These are phyloP conservation scores for Gobius niger DNA, from an alignment of 2,113 vertebrate species.

Conservation along the genomic window DNA sequence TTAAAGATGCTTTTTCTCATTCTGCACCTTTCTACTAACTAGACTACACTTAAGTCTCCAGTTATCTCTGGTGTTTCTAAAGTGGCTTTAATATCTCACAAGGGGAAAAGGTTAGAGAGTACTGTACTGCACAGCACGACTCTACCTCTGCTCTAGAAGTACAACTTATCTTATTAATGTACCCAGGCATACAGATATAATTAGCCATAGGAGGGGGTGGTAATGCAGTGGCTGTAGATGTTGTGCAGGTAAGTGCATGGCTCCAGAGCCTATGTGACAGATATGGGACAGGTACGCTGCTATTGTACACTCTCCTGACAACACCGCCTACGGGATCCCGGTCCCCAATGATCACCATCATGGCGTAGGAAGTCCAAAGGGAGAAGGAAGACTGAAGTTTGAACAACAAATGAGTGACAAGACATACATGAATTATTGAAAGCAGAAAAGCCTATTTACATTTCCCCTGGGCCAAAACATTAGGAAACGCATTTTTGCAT, in stretches of 20 bases:
- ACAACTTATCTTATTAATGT: neutral
- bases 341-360: constrained; percentile 49
- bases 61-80: too few species aligned
- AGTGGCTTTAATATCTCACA: too few species aligned
- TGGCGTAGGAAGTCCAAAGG: constrained; percentile 14
- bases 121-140: too few species aligned
- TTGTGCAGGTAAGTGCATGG: constrained; percentile 33
- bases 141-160: too few species aligned
- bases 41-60: too few species aligned
- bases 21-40: too few species aligned
- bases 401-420: constrained; percentile 42
- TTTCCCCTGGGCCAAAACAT: constrained; percentile 36
- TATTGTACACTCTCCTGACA: constrained; percentile 40
- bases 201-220: neutral
- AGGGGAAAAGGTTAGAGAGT: too few species aligned
- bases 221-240: constrained; percentile 7
- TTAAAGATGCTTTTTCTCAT: too few species aligned
- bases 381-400: constrained; percentile 7
- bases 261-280: constrained; percentile 39
- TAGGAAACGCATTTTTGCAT: constrained; percentile 29
- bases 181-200: neutral
- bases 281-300: constrained; percentile 41
- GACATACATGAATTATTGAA: constrained; percentile 50
- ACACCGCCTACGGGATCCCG: constrained; percentile 18
- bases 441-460: constrained; percentile 35